These are phyloP conservation scores for Indicator maculatus DNA, from an alignment of 2,113 vertebrate species.

Conservation along the genomic window DNA sequence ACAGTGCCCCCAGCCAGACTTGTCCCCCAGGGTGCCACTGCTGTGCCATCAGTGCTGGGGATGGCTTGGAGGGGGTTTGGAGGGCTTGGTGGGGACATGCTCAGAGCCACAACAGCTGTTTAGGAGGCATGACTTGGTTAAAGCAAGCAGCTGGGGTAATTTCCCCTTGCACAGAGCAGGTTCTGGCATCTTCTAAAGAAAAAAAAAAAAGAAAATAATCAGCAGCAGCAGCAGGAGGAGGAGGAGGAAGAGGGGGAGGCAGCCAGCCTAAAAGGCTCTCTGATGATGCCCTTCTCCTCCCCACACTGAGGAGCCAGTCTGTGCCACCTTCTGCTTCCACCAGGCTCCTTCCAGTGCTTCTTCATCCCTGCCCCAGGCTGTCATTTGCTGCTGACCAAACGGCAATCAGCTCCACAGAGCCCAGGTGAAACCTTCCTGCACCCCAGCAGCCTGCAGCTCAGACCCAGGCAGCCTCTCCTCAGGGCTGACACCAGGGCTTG, in stretches of 20 bases:
- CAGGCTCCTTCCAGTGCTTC: too few species aligned
- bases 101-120: neutral
- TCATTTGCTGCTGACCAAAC: neutral
- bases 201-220: neutral
- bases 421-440: neutral
- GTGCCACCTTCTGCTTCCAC: neutral
- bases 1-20: neutral
- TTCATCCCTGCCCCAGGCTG: neutral
- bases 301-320: neutral
- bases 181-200: neutral
- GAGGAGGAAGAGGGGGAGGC: neutral
- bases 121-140: neutral
- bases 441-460: neutral
- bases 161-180: neutral
- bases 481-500: accelerated
- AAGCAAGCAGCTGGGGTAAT: neutral
- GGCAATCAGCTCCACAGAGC: neutral
- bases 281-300: neutral
- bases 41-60: neutral
- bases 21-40: accelerated
- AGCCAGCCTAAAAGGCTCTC: neutral
- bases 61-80: neutral
- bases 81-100: too few species aligned
- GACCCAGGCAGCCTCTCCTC: neutral
- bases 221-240: neutral